Percentiles rank a stretch among this genome's conserved stretches.
Conservation (phyloP, 2,113 vertebrate species). For the Uria aalge region DNA sequence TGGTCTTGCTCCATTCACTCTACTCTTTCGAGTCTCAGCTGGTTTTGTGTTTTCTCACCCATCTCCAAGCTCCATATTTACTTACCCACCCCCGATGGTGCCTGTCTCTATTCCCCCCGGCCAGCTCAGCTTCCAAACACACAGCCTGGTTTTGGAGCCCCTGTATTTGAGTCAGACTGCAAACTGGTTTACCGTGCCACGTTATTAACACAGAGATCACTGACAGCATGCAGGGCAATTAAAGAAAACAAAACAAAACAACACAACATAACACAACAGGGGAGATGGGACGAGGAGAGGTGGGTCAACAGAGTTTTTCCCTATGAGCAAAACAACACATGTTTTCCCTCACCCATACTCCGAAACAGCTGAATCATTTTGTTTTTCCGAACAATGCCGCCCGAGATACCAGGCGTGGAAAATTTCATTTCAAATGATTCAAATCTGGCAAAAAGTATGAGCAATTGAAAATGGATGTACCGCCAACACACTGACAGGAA, state of each 20-base stretch:
- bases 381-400: neutral
- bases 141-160: neutral
- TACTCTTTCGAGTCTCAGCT: neutral
- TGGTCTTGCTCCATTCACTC: neutral
- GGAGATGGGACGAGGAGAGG: neutral
- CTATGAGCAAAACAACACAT: conserved; percentile 44
- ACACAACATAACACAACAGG: neutral
- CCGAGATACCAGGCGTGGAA: neutral
- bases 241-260: neutral
- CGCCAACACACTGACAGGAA: neutral
- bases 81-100: neutral
- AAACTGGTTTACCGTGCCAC: neutral
- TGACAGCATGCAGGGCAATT: neutral
- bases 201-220: neutral
- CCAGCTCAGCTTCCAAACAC: neutral
- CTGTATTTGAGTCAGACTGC: neutral
- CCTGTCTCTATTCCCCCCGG: neutral
- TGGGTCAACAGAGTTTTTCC: neutral
- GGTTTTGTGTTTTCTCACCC: neutral
- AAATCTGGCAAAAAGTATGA: neutral
- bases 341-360: neutral
- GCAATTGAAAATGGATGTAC: neutral
- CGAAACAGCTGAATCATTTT: conserved; percentile 16
- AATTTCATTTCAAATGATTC: neutral
- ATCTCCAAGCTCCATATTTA: neutral